Evolutionary conservation across 2,888 invertebrate genomes (phyloP), one percentile per base, ranked within the genome.

Genomic region (Acleris cristana): DNA sequence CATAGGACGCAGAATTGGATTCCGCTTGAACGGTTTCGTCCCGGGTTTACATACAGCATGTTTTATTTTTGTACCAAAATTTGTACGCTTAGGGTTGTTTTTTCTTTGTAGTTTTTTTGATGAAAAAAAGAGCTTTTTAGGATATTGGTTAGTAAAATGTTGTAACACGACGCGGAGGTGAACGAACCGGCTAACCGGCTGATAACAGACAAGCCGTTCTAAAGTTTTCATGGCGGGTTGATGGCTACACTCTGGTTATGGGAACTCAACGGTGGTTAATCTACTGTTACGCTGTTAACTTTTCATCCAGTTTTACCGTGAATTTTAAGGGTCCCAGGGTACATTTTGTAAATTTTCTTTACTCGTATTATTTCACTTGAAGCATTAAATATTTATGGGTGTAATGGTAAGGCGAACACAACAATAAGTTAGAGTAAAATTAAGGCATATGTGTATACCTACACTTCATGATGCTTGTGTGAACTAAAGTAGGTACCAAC

Each of bases 91-190:
- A 65, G n/a, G 60, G 65, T 55, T n/a, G 19, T 2, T 2, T 60
- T 40, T 40, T 14, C 49, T 1, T 34, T 51, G 55, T 12, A 18
- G 19, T 19, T 10, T 56, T 55, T 61, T 65, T 6, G 10, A 18
- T 48, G 8, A 12, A 52, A 66, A 58, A 70, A 70, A 65, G 59
- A 65, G 59, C 52, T 56, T 63, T 67, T 67, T 67, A 67, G 61
- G 61, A 57, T 70, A 69, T 70, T 64, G 65, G 65, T 59, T 63
- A 48, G 63, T 44, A 48, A 61, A 65, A 65, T 60, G 62, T 49
- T 51, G 54, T 53, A 57, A 53, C 58, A 56, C 40, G 34, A 21
- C 48, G 60, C 69, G 65, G 69, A 69, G 54, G 69, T 69, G 70
- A 69, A 58, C 59, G 45, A 51, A 57, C 55, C 57, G n/a, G 44